A percentile compares a stretch with the other conserved stretches of the same genome.
These are phyloP conservation scores for Minunthozetes semirufus DNA, from an alignment of 2,888 invertebrate species.

Conservation along the genomic window DNA sequence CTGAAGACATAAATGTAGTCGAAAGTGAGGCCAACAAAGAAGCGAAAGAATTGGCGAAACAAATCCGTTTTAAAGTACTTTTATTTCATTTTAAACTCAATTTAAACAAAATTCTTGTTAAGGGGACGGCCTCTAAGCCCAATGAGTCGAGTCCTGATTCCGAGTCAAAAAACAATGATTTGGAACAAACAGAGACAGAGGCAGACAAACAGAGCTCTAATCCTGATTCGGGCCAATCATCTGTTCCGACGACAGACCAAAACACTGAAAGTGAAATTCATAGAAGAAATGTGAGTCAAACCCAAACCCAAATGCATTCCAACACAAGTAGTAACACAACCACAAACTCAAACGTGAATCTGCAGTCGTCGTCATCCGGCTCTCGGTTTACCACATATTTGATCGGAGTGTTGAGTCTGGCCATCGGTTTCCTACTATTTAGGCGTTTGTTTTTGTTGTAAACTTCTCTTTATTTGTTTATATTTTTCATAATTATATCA, in stretches of 20 bases:
- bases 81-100: neutral
- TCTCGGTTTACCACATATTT: conserved; percentile 32
- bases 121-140: too few relatives aligned
- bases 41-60: conserved; percentile 49
- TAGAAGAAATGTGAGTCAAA: neutral
- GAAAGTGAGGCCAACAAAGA: conserved; percentile 46
- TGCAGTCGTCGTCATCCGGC: conserved; percentile 12
- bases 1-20: neutral
- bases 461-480: neutral
- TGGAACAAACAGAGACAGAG: too few relatives aligned
- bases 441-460: conserved; percentile 28
- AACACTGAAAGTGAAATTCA: neutral
- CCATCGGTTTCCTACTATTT: conserved; percentile 34
- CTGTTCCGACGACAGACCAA: neutral
- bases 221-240: neutral
- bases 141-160: neutral
- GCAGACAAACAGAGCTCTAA: too few relatives aligned
- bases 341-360: neutral
- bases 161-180: neutral
- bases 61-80: conserved; percentile 46
- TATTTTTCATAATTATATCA: too few relatives aligned
- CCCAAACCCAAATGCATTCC: neutral
- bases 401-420: conserved; percentile 21
- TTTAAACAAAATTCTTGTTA: neutral
- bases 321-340: neutral